Conservation (phyloP, 2,888 invertebrate species). For the Apodemia mormo region DNA sequence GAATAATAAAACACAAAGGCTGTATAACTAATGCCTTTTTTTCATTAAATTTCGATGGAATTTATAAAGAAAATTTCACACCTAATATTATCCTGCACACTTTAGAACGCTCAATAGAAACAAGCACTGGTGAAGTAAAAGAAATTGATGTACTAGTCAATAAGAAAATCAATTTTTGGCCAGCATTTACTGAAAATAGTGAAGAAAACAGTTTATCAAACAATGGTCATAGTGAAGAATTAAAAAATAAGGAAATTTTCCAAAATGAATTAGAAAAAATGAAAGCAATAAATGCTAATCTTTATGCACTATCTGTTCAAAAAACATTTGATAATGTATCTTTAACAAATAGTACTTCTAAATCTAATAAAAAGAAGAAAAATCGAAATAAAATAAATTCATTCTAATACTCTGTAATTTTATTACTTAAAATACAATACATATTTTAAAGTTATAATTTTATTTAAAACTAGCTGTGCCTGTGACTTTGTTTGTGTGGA, state of each 20-base stretch:
- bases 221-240: slow-evolving; percentile 51
- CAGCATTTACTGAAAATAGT: slow-evolving; percentile 39
- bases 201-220: slow-evolving; percentile 39
- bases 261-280: slow-evolving; percentile 77
- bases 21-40: slow-evolving; percentile 87
- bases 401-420: neutral
- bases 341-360: slow-evolving; percentile 33
- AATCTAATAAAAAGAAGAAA: slow-evolving; percentile 51
- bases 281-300: slow-evolving; percentile 80
- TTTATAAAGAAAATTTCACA: slow-evolving; percentile 81
- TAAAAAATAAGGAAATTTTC: slow-evolving; percentile 53
- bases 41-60: slow-evolving; percentile 81
- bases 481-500: too few species aligned
- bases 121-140: slow-evolving; percentile 64
- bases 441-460: too few species aligned
- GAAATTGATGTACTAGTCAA: slow-evolving; percentile 69
- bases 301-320: slow-evolving; percentile 79
- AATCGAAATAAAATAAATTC: slow-evolving; percentile 43
- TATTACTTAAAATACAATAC: too few species aligned
- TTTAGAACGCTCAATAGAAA: slow-evolving; percentile 84
- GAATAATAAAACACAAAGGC: slow-evolving; percentile 88
- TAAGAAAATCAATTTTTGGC: slow-evolving; percentile 70
- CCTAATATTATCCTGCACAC: slow-evolving; percentile 81
- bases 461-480: too few species aligned
- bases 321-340: slow-evolving; percentile 60